Base-by-base conservation (phyloP, 2,888 invertebrate species). In the Oxystoma pomonae region DNA sequence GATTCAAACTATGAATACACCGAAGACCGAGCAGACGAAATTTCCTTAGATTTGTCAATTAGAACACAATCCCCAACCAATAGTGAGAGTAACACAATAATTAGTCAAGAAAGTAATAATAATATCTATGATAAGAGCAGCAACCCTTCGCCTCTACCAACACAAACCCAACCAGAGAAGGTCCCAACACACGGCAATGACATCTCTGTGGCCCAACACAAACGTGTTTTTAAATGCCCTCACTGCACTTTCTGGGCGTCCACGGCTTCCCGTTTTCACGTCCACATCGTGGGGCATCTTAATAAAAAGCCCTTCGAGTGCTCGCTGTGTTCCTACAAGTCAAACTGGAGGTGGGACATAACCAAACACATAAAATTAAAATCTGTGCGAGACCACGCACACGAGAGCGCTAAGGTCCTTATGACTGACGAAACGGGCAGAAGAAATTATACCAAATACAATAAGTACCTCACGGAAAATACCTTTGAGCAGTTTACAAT, bases 331-430 rank as follows among this genome's bases (percentile, higher is more conserved):
- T 90, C 92, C 60, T 94, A 96, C 77, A 89, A 94, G 72, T 96
- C 96, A 21, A 97, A 97, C 77, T 97, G 96, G 96, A 87, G 96
- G 68, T 96, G 96, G 93, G 97, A 97, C 81, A 94, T 97, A 65
- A 94, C 94, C 20, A 94, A 97, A 79, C 98, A 98, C 79, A 96
- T 97, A 69, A 90, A 94, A 74, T 83, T 95, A 73, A 95, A 94
- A 82, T 90, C 92, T 5, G 90, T 90, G 19, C 85, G 93, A 68
- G 94, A 94, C 81, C 89, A 90, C 59, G 88, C 88, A 58, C 95
- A 95, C 79, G 87, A 88, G 73, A 86, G 86, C 67, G 92, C 91
- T 58, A 89, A 90, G 80, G 93, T 95, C 55, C 83, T 95, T 62
- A 91, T 95, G 90, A 94, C 93, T 58, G 94, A 95, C 77, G 94